Base-by-base conservation (phyloP, 2,888 invertebrate genomes). In the Dendrolimus pini region DNA sequence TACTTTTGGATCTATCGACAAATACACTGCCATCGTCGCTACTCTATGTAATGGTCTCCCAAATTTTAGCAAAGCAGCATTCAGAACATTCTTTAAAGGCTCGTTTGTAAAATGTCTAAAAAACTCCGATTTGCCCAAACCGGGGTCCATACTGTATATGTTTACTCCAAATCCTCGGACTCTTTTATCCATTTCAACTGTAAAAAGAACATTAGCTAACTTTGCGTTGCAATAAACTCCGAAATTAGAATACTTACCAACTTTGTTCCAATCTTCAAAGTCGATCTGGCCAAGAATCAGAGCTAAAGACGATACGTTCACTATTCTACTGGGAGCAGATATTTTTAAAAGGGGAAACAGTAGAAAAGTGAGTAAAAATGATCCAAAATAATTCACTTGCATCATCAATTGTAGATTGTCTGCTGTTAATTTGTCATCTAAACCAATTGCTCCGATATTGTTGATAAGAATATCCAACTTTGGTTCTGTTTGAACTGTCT, bases 81-180 rank as follows among this genome's bases (percentile, higher is more conserved):
- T 81, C 0, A 84, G 59, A 6, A 74, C 53, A 7, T 60, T 65
- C 56, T 67, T 75, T 55, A 76, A 61, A 7, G 65, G 55, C 0
- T 68, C 63, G 54, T 65, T 75, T 0, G 76, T 71, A 2, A 68
- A 70, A 61, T 82, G 94, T 56, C 95, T 92, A 92, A 96, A 96
- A 58, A 96, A 96, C 41, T 94, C 94, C 0, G 95, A 94, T 73
- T 94, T 94, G 55, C 95, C 94, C 82, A 96, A 91, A 8, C 97
- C 97, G 0, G 97, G 97, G 85, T 97, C 97, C 70, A 97, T 89
- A 67, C 95, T 96, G 77, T 96, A 96, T 0, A 93, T 94, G 0
- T 93, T 95, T 0, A 96, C 94, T 10, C 93, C 93, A 41, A 93
- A 75, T 0, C 73, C 77, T 56, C 57, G 64, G 2, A 78, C 70